phyloP scores from a whole-genome alignment of 2,113 vertebrate genomes.

The Sinocyclocheilus grahami region DNA sequence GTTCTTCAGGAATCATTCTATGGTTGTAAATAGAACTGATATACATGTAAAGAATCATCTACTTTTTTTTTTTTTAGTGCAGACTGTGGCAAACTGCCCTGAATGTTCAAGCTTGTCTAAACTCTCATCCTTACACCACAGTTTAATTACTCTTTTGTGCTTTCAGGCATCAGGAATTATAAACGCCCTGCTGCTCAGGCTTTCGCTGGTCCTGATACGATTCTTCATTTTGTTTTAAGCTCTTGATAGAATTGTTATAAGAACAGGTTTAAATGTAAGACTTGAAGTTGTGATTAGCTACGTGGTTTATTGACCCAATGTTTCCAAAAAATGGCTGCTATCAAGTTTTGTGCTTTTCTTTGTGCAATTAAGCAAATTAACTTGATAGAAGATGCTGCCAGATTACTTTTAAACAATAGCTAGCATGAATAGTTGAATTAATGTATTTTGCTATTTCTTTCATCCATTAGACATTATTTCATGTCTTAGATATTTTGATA shows the following conservation, averaged over 20 bases:
- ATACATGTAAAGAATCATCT: too few species aligned
- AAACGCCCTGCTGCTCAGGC: background rate
- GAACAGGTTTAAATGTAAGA: background rate
- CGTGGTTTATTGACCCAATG: background rate
- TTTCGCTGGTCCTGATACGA: background rate
- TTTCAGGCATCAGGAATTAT: background rate
- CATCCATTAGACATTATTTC: background rate
- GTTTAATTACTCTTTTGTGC: background rate
- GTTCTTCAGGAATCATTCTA: too few species aligned
- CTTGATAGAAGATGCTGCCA: background rate
- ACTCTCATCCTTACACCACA: too few species aligned
- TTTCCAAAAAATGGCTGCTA: background rate
- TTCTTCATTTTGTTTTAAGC: background rate
- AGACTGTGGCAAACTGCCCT: too few species aligned
- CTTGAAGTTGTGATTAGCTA: background rate
- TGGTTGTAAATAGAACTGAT: too few species aligned
- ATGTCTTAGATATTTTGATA: background rate
- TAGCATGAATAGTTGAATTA: background rate
- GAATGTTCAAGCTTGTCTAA: too few species aligned
- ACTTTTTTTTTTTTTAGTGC: too few species aligned
- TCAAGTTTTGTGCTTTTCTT: background rate
- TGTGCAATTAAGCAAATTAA: background rate
- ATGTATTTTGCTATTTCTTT: background rate
- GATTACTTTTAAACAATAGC: background rate
- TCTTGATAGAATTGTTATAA: background rate